Evolutionary conservation across 1,140 invertebrate genomes (phyloP), one percentile per base, ranked within the genome.

Genomic region (Bombus superbus): DNA sequence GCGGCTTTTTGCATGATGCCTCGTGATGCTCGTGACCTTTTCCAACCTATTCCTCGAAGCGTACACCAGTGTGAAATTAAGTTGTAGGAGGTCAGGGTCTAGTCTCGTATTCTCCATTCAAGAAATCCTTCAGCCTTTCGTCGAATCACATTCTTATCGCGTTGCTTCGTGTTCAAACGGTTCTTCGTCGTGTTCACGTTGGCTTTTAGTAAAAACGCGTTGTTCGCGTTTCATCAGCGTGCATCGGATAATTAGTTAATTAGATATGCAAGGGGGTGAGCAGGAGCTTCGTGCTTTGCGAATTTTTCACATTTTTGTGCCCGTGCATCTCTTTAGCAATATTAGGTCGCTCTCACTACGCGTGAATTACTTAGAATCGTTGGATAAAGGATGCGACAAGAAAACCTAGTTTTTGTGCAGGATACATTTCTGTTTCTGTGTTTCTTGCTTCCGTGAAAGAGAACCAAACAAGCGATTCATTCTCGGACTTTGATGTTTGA

Each of bases 1-100:
- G 94, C 93, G 91, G 89, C 91, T 94, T 94, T 94, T 94, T 94
- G 93, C 92, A 85, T 90, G 88, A 86, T 88, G 87, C 86, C 89
- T 87, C 87, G 87, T 85, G 86, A 86, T 89, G 82, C 89, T 83
- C 93, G 84, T 90, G 93, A 94, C 94, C 94, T 94, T 92, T 87
- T 93, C 71, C 92, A 94, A 93, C 79, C 90, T 92, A 90, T 85
- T 91, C 81, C 88, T 64, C n/a, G 72, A 40, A 81, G 86, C 86
- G 74, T 68, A 79, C 62, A 68, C 42, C 72, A 57, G 62, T 64
- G 88, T 81, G 82, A 88, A 90, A 89, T 87, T 89, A 79, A 88
- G 85, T 90, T 87, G 81, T 32, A 62, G 53, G 47, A 86, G 89
- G 89, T 91, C 86, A 91, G 83, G 81, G 76, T 72, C 66, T 68